Evolutionary conservation across 2,797 vertebrate genomes (phyloP).

Genomic region (Platalea minor): DNA sequence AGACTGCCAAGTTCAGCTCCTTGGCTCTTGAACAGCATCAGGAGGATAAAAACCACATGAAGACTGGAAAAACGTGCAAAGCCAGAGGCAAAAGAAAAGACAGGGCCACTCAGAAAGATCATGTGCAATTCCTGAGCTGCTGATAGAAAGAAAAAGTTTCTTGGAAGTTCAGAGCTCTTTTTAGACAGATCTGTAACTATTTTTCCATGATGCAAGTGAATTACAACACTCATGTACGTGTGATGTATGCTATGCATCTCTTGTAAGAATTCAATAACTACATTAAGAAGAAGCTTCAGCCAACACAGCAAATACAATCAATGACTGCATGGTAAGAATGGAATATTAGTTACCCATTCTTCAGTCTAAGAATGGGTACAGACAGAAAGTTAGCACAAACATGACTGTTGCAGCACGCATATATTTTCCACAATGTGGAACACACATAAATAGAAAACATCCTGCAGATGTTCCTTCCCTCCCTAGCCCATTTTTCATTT

Average conservation of each 20-base stretch:
- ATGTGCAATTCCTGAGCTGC: neutral
- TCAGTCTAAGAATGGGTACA: neutral
- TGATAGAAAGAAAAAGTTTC: neutral
- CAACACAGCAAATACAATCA: neutral
- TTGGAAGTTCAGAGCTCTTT: neutral
- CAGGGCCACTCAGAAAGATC: neutral
- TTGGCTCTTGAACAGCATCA: neutral
- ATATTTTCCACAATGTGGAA: neutral
- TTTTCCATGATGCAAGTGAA: neutral
- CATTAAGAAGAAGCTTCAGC: neutral
- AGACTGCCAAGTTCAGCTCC: neutral
- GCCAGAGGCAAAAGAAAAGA: slow-evolving; percentile 14
- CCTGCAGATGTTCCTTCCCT: neutral
- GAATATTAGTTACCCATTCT: neutral
- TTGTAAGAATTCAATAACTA: neutral
- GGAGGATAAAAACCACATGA: slow-evolving; percentile 34
- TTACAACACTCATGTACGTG: neutral
- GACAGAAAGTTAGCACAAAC: neutral
- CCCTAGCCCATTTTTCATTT: neutral
- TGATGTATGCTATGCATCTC: neutral
- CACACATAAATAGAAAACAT: neutral
- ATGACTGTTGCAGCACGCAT: neutral
- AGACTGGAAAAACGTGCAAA: slow-evolving; percentile 44
- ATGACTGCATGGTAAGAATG: neutral
- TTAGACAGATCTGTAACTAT: neutral